Conservation (phyloP, 2,888 invertebrate species). For the Agrotis ipsilon region DNA sequence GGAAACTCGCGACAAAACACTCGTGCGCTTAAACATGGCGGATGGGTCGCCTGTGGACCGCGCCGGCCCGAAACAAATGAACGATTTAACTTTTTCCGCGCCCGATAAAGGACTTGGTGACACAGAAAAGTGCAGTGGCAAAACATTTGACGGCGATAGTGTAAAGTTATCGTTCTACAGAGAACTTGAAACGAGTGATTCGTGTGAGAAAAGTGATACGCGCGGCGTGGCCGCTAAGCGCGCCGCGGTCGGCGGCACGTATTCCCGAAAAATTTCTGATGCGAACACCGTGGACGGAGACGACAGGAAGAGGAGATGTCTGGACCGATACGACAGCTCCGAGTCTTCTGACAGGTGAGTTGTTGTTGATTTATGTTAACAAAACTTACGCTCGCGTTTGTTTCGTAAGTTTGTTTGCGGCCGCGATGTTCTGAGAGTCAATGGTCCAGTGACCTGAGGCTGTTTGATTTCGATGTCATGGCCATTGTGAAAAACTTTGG, state of each 20-base stretch:
- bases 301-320: conserved; percentile 95
- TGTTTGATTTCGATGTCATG: conserved; percentile 90
- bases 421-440: conserved; percentile 84
- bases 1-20: conserved; percentile 89
- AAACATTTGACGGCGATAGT: conserved; percentile 82
- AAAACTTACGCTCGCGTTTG: conserved; percentile 62
- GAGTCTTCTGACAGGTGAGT: conserved; percentile 98
- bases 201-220: conserved; percentile 90
- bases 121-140: conserved; percentile 90
- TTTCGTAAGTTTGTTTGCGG: conserved; percentile 75
- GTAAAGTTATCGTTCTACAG: conserved; percentile 88
- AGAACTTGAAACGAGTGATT: conserved; percentile 89
- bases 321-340: conserved; percentile 98
- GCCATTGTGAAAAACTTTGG: conserved; percentile 84
- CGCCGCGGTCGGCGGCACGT: conserved; percentile 78
- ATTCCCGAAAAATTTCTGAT: conserved; percentile 84
- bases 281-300: conserved; percentile 84
- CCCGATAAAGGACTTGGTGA: conserved; percentile 87
- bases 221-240: conserved; percentile 87
- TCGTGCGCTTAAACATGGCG: conserved; percentile 96
- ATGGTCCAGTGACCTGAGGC: conserved; percentile 90
- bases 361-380: conserved; percentile 70
- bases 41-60: conserved; percentile 94
- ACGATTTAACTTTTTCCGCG: conserved; percentile 90
- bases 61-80: conserved; percentile 91